These are phyloP conservation scores for Diachasmimorpha longicaudata DNA, from an alignment of 1,140 invertebrate genomes.

Conservation along the genomic window DNA sequence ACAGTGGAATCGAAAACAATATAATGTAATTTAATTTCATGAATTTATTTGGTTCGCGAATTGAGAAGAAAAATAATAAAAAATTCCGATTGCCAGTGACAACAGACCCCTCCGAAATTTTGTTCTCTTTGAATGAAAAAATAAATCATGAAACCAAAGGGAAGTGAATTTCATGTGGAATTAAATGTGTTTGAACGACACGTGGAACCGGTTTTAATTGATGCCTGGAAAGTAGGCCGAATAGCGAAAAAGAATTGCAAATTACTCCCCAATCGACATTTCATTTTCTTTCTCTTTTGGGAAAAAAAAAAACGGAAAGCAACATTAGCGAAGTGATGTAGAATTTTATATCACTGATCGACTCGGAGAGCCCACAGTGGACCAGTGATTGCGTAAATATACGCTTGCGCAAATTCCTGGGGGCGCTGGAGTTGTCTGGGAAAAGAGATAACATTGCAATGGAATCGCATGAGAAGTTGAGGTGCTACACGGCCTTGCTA, in stretches of 20 bases:
- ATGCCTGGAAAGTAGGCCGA: constrained; percentile 3
- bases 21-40: too few relatives aligned
- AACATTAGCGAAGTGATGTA: not conserved
- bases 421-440: not conserved
- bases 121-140: too few relatives aligned
- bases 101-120: too few relatives aligned
- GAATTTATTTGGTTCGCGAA: too few relatives aligned
- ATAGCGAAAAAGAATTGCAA: not conserved
- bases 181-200: not conserved
- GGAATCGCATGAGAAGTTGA: not conserved
- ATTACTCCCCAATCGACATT: not conserved
- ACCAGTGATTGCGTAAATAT: not conserved
- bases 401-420: not conserved
- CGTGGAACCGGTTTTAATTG: constrained; percentile 1
- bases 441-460: not conserved
- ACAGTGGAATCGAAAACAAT: too few relatives aligned
- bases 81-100: too few relatives aligned
- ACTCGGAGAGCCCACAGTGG: not conserved
- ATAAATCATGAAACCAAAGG: not conserved
- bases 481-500: not conserved
- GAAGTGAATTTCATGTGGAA: not conserved
- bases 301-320: not conserved
- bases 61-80: too few relatives aligned
- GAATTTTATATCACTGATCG: not conserved
- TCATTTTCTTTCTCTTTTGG: constrained; percentile 5